Base-by-base conservation (phyloP, 2,888 invertebrate genomes). In the Galeruca laticollis region DNA sequence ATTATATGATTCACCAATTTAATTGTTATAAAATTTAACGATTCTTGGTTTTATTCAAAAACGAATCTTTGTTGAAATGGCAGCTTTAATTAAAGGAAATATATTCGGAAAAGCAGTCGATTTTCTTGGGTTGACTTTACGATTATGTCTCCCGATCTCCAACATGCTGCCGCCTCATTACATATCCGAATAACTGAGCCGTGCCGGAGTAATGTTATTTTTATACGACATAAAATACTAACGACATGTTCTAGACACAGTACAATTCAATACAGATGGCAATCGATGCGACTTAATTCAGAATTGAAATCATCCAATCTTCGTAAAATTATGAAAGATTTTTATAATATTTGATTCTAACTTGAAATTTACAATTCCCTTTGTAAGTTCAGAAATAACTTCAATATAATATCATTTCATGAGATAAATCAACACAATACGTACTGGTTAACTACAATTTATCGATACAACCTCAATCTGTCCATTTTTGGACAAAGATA, bases 191-290 rank as follows among this genome's bases (percentile, higher is more conserved):
- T 81, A 80, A 82, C 79, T 81, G 82, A 82, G 80, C 81, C 82
- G 80, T 78, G 76, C 74, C 78, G 79, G 74, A 75, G 73, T 80
- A 82, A 82, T 82, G 82, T 79, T 78, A 82, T 82, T 82, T 82
- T 82, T 82, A 82, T 82, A 80, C 82, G 78, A 77, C 80, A 81
- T 82, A 81, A 82, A 82, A 80, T 80, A 79, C 81, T 81, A 81
- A 81, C 79, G 80, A 79, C 80, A 80, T 79, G 79, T 80, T 81
- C 63, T 63, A 63, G 63, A 63, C 63, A 31, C 54, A 21, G 20
- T 33, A 13, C 15, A 54, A 54, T 54, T n/a, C 54, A 31, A n/a
- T 54, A 33, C 54, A 54, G 56, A 35, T 15, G 11, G 18, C 2
- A 33, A 57, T 18, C 56, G 11, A 31, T 57, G 20, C 56, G 33